Evolutionary conservation across 2,888 invertebrate species (phyloP).

Genomic region (Brachyopa scutellaris): DNA sequence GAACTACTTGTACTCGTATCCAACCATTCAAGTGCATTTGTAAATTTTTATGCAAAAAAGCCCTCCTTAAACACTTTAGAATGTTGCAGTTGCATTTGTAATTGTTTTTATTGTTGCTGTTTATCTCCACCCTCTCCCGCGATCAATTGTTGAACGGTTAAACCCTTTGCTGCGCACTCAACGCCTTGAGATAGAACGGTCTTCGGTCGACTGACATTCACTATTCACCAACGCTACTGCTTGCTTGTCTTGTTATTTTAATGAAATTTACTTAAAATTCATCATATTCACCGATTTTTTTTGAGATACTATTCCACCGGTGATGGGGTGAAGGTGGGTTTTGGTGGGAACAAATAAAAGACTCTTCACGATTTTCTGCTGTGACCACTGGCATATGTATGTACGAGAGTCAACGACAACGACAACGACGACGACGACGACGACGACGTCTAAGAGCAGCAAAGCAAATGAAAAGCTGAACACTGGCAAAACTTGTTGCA

Average conservation of each 20-base stretch:
- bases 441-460: constrained; percentile 16
- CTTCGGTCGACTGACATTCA: constrained; percentile 1
- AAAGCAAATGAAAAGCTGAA: constrained; percentile 66
- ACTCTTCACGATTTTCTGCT: constrained; percentile 46
- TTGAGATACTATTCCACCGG: constrained; percentile 46
- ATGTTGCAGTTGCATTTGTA: constrained; percentile 24
- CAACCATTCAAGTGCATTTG: constrained; percentile 56
- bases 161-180: constrained; percentile 3
- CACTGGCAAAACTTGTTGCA: constrained; percentile 73
- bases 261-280: constrained; percentile 72
- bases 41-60: constrained; percentile 71
- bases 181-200: constrained; percentile 19
- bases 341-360: constrained; percentile 43
- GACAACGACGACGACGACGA: constrained; percentile 1
- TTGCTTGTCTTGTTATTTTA: constrained; percentile 65
- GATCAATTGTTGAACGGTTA: constrained; percentile 29
- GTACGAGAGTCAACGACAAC: neutral
- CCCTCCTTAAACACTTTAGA: constrained; percentile 69
- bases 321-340: constrained; percentile 10
- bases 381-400: constrained; percentile 46
- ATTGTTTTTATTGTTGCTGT: constrained; percentile 38
- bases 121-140: neutral
- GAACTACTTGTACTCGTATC: neutral
- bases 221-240: neutral
- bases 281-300: constrained; percentile 70